Evolutionary conservation across 2,113 vertebrate species (phyloP).

Genomic region (Notothenia coriiceps): DNA sequence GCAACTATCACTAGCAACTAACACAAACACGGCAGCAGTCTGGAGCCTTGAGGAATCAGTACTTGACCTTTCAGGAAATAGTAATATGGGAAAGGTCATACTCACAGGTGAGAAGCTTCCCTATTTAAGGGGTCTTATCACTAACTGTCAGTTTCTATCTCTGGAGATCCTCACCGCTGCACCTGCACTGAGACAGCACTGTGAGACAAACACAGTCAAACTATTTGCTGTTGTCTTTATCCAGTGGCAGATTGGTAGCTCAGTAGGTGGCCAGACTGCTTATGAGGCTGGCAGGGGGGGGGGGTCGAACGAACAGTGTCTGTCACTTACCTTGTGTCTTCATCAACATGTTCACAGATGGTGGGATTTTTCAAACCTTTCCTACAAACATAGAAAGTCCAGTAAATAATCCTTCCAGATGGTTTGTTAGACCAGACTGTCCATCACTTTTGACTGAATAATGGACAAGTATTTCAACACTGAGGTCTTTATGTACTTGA

Average conservation of each 20-base stretch:
- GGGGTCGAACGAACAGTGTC: not conserved
- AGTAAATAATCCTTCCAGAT: not conserved
- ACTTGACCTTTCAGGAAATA: conserved; percentile 44
- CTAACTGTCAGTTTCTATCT: conserved; percentile 21
- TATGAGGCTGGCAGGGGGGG: not conserved
- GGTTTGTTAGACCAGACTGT: not conserved
- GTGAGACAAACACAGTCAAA: not conserved
- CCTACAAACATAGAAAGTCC: not conserved
- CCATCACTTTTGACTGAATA: conserved; percentile 1
- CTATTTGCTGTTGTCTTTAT: conserved; percentile 14
- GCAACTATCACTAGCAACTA: conserved; percentile 11
- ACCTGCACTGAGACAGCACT: conserved; percentile 40
- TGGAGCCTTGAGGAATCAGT: conserved; percentile 14
- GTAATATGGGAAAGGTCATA: conserved; percentile 28
- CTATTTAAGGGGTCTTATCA: conserved; percentile 44
- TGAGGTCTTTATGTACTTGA: not conserved
- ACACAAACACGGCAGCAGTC: conserved; percentile 30
- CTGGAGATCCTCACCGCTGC: conserved; percentile 40
- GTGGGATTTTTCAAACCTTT: not conserved
- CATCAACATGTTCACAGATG: not conserved
- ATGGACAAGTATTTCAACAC: not conserved
- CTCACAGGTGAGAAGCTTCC: conserved; percentile 1
- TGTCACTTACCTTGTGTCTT: not conserved
- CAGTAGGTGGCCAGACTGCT: conserved; percentile 13
- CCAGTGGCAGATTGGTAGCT: not conserved